Percentiles rank a stretch among this genome's conserved stretches.
phyloP scores from a whole-genome alignment of 2,113 vertebrate species.

The Pseudorectes ferrugineus region DNA sequence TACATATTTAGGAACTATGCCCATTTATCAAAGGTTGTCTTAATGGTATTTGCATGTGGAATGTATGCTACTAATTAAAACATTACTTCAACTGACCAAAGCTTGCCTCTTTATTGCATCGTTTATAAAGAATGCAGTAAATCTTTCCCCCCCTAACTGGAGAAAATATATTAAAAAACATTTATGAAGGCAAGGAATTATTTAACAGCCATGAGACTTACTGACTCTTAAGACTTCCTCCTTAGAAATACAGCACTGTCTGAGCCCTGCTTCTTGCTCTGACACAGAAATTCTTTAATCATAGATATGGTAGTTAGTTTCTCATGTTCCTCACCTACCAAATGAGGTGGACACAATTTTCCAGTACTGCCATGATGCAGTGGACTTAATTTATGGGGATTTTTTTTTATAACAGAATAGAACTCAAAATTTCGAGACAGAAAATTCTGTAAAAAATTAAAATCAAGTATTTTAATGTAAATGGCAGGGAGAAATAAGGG shows the following conservation, averaged over 20 bases:
- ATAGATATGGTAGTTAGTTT: background rate
- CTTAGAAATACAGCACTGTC: background rate
- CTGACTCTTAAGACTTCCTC: background rate
- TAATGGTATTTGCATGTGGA: slow-evolving; percentile 16
- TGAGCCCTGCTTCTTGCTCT: background rate
- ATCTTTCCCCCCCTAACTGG: background rate
- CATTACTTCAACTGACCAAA: slow-evolving; percentile 42
- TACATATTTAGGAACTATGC: background rate
- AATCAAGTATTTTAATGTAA: background rate
- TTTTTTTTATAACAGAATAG: background rate
- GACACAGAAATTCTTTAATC: background rate
- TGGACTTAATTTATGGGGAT: background rate
- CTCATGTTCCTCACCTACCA: background rate
- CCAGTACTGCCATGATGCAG: background rate
- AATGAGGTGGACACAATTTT: background rate
- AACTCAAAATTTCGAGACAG: background rate
- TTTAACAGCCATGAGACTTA: background rate
- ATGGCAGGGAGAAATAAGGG: fast-evolving
- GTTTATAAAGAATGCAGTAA: slow-evolving; percentile 15
- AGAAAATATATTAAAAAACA: background rate
- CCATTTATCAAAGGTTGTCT: slow-evolving; percentile 45
- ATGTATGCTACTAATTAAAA: slow-evolving; percentile 43
- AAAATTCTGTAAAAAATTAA: background rate
- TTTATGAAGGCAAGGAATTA: slow-evolving; percentile 25
- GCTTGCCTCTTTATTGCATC: background rate